Conservation (phyloP, 2,888 invertebrate genomes). For the Cybosia mesomella region DNA sequence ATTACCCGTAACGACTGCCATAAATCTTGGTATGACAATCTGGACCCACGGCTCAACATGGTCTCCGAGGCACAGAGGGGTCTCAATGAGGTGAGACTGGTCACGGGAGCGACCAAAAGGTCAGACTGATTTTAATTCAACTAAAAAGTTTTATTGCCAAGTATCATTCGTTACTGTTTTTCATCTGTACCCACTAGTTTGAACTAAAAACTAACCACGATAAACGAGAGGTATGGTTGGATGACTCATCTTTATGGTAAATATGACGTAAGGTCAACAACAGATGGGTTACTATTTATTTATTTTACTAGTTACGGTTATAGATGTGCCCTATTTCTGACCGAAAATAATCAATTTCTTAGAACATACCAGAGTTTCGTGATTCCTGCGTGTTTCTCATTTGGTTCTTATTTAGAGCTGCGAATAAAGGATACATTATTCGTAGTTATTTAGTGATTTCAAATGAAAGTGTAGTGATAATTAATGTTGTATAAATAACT, state of each 20-base stretch:
- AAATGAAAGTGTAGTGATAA: not conserved
- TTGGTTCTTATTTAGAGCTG: slow-evolving; percentile 20
- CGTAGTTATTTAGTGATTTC: not conserved
- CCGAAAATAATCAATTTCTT: slow-evolving; percentile 53
- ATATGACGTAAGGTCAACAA: slow-evolving; percentile 46
- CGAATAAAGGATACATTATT: too few species aligned
- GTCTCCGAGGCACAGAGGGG: too few species aligned
- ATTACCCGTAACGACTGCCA: too few species aligned
- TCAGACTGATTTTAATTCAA: too few species aligned
- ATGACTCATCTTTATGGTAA: slow-evolving; percentile 18
- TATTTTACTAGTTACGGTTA: slow-evolving; percentile 47
- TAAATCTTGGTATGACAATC: too few species aligned
- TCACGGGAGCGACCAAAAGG: too few species aligned
- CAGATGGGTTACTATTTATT: slow-evolving; percentile 49
- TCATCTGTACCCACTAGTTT: not conserved
- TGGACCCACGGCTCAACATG: too few species aligned
- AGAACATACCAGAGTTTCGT: slow-evolving; percentile 37
- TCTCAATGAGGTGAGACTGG: too few species aligned
- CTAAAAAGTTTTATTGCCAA: not conserved
- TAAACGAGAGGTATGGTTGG: slow-evolving; percentile 8
- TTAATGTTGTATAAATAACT: not conserved
- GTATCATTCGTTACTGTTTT: not conserved
- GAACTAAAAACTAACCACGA: not conserved
- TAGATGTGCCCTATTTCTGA: slow-evolving; percentile 52
- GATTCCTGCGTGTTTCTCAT: slow-evolving; percentile 33